Base-by-base conservation (phyloP, 2,888 invertebrate species). In the Dimorphilus gyrociliatus region DNA sequence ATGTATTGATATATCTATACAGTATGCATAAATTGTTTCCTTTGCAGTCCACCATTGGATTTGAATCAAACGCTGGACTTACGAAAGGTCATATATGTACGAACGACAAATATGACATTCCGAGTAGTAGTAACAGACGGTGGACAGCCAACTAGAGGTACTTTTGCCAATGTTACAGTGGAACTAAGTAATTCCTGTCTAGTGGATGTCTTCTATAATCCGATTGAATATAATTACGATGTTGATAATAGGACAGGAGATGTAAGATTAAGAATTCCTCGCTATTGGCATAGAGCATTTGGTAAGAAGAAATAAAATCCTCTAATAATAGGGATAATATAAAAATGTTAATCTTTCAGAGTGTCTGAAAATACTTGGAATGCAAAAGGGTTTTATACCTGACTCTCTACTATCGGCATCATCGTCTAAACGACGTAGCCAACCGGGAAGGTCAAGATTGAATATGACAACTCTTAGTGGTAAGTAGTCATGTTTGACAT, bases 171-270 rank as follows among this genome's bases (percentile, higher is more conserved):
- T 8, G 37, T 49, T 5, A 39, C 37, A 19, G 30, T 51, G 14
- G 40, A 38, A 3, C 31, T 51, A 4, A 48, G 45, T 28, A 53
- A 50, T 41, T 47, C 49, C 2, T 53, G 53, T 32, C 42, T 53
- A 6, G 26, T 51, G 15, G 44, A 42, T 27, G 47, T 45, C 8
- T 34, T 44, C 16, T 48, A 36, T 27, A 42, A 46, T 19, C 25
- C 35, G 13, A 48, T 50, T 7, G 32, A 24, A 1, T 44, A 42
- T 25, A 26, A 37, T 17, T 32, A 47, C 12, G 23, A 23, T 4
- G 42, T 51, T 4, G 34, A 46, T 35, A 29, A 33, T 3, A 25
- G 36, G 3, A 47, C 44, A 3, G 51, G 50, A 14, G 43, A 41
- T 8, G 29, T 53, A 17, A 35, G 25, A 5, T 35, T 46, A 7